Evolutionary conservation across 2,113 vertebrate genomes (phyloP).

Genomic region (Diadophis punctatus): DNA sequence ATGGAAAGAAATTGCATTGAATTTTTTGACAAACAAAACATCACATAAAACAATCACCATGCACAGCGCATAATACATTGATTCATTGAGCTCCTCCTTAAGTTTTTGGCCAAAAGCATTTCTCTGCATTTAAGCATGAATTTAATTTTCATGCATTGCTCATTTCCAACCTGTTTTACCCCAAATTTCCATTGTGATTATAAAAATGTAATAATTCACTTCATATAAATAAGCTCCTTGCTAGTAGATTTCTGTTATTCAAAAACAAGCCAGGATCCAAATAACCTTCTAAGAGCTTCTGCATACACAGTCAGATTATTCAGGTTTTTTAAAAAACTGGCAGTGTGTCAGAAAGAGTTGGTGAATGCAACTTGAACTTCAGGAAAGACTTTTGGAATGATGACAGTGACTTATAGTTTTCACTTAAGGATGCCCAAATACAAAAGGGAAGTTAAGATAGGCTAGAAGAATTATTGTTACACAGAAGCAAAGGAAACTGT

Average conservation of each 20-base stretch:
- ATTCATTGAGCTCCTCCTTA: conserved; percentile 73
- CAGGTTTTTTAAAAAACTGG: neutral
- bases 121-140: conserved; percentile 76
- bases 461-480: neutral
- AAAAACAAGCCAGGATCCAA: neutral
- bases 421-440: neutral
- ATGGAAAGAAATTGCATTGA: conserved; percentile 49
- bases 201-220: conserved; percentile 27
- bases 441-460: neutral
- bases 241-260: conserved; percentile 12
- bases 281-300: neutral
- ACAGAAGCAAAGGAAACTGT: neutral
- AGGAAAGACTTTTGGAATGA: neutral
- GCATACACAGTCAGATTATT: neutral
- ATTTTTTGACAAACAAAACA: conserved; percentile 62
- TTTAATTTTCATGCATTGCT: conserved; percentile 72
- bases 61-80: conserved; percentile 69
- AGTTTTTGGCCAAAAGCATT: conserved; percentile 73
- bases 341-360: neutral
- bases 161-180: conserved; percentile 68
- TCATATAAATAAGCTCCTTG: neutral
- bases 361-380: neutral
- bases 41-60: conserved; percentile 73
- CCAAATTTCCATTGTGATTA: conserved; percentile 59
- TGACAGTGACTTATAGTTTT: neutral